A percentile compares a stretch with the other conserved stretches of the same genome.
These are phyloP conservation scores for Rhipidura dahli DNA, from an alignment of 2,113 vertebrate genomes.

Conservation along the genomic window DNA sequence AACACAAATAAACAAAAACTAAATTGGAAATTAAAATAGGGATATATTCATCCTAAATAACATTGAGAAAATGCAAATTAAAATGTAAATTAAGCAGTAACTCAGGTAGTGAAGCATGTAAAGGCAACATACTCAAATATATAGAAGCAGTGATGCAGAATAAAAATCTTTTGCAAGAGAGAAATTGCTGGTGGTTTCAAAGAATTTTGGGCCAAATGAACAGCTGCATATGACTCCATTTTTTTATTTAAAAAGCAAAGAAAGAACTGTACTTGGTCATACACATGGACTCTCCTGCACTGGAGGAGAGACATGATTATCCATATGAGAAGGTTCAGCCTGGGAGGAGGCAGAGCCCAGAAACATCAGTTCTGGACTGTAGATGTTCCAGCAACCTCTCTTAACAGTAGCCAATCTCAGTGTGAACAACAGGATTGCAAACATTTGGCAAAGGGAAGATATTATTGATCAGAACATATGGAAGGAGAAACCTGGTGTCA, in stretches of 20 bases:
- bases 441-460: neutral
- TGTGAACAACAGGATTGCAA: neutral
- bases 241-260: neutral
- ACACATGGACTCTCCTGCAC: neutral
- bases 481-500: neutral
- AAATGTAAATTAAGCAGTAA: slow-evolving; percentile 21
- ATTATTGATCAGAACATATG: neutral
- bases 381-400: neutral
- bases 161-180: neutral
- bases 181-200: neutral
- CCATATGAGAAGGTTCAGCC: neutral
- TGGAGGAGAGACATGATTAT: neutral
- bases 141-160: neutral
- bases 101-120: neutral
- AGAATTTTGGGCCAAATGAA: neutral
- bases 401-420: neutral
- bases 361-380: neutral
- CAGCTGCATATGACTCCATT: neutral
- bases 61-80: neutral
- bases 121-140: neutral
- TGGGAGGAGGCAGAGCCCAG: neutral
- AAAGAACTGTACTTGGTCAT: neutral
- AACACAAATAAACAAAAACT: neutral
- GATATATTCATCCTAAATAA: neutral
- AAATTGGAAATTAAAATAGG: neutral